Base-by-base conservation (phyloP, 2,797 vertebrate species). In the Chloroceryle amazona region DNA sequence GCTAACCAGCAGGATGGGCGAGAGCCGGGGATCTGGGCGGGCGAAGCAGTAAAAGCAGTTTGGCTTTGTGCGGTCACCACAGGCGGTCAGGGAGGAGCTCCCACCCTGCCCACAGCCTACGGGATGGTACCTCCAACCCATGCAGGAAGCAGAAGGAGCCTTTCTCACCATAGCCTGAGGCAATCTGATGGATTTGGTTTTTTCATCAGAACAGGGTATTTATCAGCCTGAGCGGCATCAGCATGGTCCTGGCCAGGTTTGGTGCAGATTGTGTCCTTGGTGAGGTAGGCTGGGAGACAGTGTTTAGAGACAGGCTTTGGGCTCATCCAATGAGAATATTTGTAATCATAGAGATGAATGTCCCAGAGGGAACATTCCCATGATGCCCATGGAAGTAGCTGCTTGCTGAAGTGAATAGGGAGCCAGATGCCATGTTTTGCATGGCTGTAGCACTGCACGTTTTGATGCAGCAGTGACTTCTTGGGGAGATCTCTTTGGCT, bases 341-440 rank as follows among this genome's bases (percentile, higher is more conserved):
- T 54, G 63, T 21, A 55, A 18, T 23, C 25, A 6, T 4, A 46
- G 47, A 39, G 23, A 39, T 20, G 58, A 89, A 54, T 28, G 29
- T 68, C 28, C n/a, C 20, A 14, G 10, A 74, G 33, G 18, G 8
- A 22, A 44, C 0, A 1, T 44, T 84, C 31, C 31, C 10, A 0
- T 35, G 29, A 10, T 55, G 42, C 8, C 51, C 39, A 9, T 49
- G 31, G 61, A 68, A 75, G 44, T 14, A 70, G 31, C 65, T 89
- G 70, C 33, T 57, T 3, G 1, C 47, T 85, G 70, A 39, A 61
- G 35, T 23, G 71, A 92, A 31, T 35, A 26, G 52, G 44, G n/a
- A 88, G 41, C 23, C 49, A 49, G 42, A n/a, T 65, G 68, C 15
- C 66, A 2, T 58, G 31, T 80, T 31, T 66, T 29, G 35, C 47